These are phyloP conservation scores for Morbakka virulenta DNA, from an alignment of 30 jellyfish, hydroid and myxozoan species.

Conservation along the genomic window DNA sequence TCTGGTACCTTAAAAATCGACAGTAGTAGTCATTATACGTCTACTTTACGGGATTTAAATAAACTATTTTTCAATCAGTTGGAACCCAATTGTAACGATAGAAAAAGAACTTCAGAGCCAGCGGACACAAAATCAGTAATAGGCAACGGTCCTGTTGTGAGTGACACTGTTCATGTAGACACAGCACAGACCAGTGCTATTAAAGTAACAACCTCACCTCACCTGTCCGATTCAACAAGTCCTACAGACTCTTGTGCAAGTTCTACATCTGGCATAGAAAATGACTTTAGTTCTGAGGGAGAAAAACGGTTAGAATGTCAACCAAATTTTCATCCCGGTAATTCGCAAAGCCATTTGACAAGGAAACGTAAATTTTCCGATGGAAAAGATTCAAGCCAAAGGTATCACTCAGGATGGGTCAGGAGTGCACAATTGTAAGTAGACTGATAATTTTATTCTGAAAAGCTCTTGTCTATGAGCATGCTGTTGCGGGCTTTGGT, in stretches of 20 bases:
- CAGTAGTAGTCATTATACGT: background rate
- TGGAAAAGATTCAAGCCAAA: background rate
- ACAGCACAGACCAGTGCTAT: background rate
- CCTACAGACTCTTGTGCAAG: background rate
- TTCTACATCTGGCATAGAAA: background rate
- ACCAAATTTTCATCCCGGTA: background rate
- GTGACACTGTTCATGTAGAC: background rate
- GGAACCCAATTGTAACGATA: background rate
- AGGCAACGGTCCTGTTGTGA: background rate
- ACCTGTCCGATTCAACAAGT: background rate
- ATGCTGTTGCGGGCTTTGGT: no score
- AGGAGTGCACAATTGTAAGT: slow-evolving; percentile 16
- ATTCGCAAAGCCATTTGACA: background rate
- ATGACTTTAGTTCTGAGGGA: background rate
- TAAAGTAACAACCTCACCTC: background rate
- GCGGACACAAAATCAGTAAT: background rate
- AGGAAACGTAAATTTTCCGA: background rate
- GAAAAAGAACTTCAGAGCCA: background rate
- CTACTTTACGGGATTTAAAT: background rate
- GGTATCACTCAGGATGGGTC: slow-evolving; percentile 3
- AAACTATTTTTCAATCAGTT: background rate
- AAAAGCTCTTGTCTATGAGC: background rate
- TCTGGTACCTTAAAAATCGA: background rate
- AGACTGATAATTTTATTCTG: background rate
- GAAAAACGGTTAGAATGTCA: background rate